A percentile compares a stretch with the other conserved stretches of the same genome.
Evolutionary conservation across 2,113 vertebrate genomes (phyloP).

Genomic region (Upupa epops): DNA sequence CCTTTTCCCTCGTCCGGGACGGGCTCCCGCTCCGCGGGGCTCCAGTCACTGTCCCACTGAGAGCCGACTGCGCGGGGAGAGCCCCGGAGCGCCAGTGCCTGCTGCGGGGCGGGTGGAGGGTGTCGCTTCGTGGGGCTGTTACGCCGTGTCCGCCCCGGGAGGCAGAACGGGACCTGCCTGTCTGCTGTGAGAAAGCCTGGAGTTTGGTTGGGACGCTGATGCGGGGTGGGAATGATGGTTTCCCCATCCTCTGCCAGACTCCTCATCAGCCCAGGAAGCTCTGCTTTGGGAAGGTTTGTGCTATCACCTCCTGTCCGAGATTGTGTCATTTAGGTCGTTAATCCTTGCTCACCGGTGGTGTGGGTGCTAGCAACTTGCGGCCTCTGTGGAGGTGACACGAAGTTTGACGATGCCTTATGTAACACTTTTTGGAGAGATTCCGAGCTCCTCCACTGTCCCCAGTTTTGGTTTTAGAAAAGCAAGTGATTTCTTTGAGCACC

Average conservation of each 20-base stretch:
- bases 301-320: background rate
- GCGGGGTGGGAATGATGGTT: background rate
- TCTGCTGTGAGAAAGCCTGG: background rate
- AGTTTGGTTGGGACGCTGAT: constrained; percentile 8
- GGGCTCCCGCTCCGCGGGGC: background rate
- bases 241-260: background rate
- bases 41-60: background rate
- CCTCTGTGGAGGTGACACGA: constrained; percentile 65
- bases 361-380: constrained; percentile 30
- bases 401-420: constrained; percentile 70
- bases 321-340: constrained; percentile 55
- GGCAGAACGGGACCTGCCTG: constrained; percentile 21
- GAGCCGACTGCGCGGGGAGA: background rate
- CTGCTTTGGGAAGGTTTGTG: constrained; percentile 29
- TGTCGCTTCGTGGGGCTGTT: no score
- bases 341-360: background rate
- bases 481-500: background rate
- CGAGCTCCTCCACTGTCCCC: background rate
- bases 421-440: constrained; percentile 54
- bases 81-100: background rate
- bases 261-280: background rate
- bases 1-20: background rate
- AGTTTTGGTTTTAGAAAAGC: background rate
- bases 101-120: background rate
- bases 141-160: background rate